These are phyloP conservation scores for Drosophila eohydei DNA, from an alignment of 2,888 invertebrate species.

Conservation along the genomic window DNA sequence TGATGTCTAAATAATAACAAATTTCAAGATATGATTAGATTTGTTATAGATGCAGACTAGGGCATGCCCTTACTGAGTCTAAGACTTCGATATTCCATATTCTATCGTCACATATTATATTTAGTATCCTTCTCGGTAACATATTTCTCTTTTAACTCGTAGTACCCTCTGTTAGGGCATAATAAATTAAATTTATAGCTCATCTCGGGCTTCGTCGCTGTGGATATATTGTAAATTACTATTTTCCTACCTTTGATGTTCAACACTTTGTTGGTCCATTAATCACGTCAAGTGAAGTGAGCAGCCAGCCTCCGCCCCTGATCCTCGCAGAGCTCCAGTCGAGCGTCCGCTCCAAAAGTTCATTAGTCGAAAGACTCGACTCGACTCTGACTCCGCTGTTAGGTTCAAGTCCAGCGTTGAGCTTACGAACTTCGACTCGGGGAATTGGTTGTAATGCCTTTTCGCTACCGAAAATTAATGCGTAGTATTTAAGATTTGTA, in stretches of 20 bases:
- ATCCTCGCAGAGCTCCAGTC: constrained; percentile 35
- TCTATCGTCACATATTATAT: background rate
- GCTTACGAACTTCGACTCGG: constrained; percentile 28
- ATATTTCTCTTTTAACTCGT: background rate
- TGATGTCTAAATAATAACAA: constrained; percentile 21
- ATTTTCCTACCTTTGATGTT: constrained; percentile 74
- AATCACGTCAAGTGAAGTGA: constrained; percentile 55
- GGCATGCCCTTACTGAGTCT: constrained; percentile 1
- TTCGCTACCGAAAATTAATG: constrained; percentile 84
- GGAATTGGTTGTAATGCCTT: constrained; percentile 71
- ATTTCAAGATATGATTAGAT: background rate
- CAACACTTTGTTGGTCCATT: constrained; percentile 76
- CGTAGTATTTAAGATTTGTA: constrained; percentile 70
- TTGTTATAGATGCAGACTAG: background rate
- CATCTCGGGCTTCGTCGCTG: constrained; percentile 37
- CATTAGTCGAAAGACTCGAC: constrained; percentile 36
- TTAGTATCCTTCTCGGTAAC: background rate
- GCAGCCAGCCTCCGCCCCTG: constrained; percentile 53
- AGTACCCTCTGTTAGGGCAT: constrained; percentile 27
- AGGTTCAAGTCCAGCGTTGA: constrained; percentile 41
- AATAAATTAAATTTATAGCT: constrained; percentile 60
- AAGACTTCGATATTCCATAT: background rate
- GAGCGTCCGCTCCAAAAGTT: constrained; percentile 39
- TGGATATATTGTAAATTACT: constrained; percentile 72
- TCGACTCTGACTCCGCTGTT: background rate